phyloP scores from a whole-genome alignment of 2,888 invertebrate genomes.

The Therioaphis trifolii region DNA sequence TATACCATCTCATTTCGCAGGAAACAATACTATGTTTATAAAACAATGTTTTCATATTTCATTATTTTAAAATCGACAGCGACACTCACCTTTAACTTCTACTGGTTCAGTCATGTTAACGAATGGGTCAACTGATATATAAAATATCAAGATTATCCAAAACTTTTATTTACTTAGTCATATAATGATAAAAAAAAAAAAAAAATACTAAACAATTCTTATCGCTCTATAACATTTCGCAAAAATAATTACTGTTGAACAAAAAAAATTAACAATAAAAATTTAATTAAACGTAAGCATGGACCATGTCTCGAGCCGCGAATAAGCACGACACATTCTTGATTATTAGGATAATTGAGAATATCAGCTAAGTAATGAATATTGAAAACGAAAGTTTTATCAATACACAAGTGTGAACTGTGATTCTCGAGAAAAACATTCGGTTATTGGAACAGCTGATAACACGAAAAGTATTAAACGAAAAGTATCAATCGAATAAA shows the following conservation, averaged over 20 bases:
- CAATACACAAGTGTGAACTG: conserved; percentile 7
- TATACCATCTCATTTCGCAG: too few relatives aligned
- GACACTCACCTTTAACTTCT: conserved; percentile 53
- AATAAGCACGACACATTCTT: too few relatives aligned
- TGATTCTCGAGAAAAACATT: conserved; percentile 29
- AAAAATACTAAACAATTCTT: not conserved
- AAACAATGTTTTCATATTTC: too few relatives aligned
- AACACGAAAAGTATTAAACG: too few relatives aligned
- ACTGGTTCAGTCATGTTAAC: conserved; percentile 55
- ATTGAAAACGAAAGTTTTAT: conserved; percentile 38
- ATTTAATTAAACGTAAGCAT: too few relatives aligned
- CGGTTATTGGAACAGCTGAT: conserved; percentile 8
- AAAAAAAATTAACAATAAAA: not conserved
- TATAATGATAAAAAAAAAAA: not conserved
- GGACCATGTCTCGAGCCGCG: too few relatives aligned
- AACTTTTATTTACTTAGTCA: not conserved
- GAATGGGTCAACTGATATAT: not conserved
- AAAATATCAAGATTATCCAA: not conserved
- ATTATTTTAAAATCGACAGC: too few relatives aligned
- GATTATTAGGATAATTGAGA: too few relatives aligned
- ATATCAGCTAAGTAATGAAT: too few relatives aligned
- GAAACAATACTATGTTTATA: too few relatives aligned
- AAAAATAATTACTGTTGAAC: not conserved
- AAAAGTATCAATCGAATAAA: too few relatives aligned
- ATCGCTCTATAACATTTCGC: not conserved